Percentiles rank a stretch among this genome's conserved stretches.
phyloP scores from a whole-genome alignment of 1,140 invertebrate species.

The Papilio aristodemus region DNA sequence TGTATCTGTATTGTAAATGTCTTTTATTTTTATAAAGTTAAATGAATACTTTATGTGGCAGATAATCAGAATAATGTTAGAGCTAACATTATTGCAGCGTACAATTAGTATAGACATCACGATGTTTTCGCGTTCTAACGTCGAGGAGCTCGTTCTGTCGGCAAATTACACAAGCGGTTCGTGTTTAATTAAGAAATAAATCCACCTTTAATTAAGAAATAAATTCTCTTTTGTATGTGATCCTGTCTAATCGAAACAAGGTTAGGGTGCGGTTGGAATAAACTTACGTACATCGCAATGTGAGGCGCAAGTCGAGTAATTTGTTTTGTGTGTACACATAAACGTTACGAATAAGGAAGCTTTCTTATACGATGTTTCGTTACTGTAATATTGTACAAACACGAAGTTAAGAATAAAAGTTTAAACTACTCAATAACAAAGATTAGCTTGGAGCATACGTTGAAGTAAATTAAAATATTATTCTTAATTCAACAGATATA shows the following conservation, averaged over 20 bases:
- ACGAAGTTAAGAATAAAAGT: too few relatives aligned
- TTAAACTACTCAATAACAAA: too few relatives aligned
- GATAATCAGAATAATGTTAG: background rate
- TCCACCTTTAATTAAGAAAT: slow-evolving; percentile 34
- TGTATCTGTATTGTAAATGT: too few relatives aligned
- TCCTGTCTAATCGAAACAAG: slow-evolving; percentile 32
- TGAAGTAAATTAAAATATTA: too few relatives aligned
- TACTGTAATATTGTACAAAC: too few relatives aligned
- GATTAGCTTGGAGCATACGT: too few relatives aligned
- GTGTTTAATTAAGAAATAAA: slow-evolving; percentile 34
- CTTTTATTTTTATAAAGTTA: background rate
- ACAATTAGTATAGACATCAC: background rate
- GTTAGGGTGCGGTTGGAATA: slow-evolving; percentile 29
- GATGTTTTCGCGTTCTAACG: slow-evolving; percentile 23
- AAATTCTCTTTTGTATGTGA: slow-evolving; percentile 35
- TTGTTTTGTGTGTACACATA: slow-evolving; percentile 18
- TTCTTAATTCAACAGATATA: too few relatives aligned
- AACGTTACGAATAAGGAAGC: background rate
- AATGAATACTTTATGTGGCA: background rate
- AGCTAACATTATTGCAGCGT: background rate
- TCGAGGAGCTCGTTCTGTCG: slow-evolving; percentile 28
- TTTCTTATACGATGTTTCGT: too few relatives aligned
- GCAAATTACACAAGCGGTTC: slow-evolving; percentile 32
- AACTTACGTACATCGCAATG: background rate
- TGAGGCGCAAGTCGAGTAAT: slow-evolving; percentile 6